phyloP scores from a whole-genome alignment of 2,797 vertebrate species.

The Artibeus lituratus region DNA sequence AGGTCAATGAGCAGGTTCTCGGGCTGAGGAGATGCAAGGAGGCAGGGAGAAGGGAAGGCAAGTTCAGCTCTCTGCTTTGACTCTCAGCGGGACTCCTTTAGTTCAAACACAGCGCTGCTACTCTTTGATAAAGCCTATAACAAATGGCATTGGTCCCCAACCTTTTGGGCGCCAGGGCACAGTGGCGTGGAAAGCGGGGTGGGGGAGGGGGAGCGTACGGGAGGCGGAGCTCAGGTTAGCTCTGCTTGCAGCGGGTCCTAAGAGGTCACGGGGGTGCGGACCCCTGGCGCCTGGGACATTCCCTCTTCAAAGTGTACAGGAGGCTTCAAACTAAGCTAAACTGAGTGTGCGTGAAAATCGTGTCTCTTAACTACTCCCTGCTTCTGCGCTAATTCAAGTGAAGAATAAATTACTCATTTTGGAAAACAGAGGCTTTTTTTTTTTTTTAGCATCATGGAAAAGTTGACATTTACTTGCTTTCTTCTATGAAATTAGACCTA shows the following conservation, averaged over 20 bases:
- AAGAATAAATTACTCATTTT: neutral
- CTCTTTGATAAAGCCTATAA: neutral
- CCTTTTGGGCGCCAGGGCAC: too few relatives aligned
- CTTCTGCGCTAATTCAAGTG: neutral
- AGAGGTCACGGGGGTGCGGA: too few relatives aligned
- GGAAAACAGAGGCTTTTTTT: neutral
- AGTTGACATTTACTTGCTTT: neutral
- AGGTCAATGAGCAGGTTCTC: slow-evolving; percentile 98
- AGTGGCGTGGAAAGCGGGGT: too few relatives aligned
- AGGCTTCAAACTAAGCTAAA: neutral
- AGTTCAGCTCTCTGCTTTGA: neutral
- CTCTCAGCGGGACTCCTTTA: neutral
- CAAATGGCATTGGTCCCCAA: too few relatives aligned
- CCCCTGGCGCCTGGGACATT: neutral
- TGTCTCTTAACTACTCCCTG: neutral
- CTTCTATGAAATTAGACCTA: neutral
- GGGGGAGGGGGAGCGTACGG: too few relatives aligned
- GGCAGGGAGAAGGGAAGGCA: slow-evolving; percentile 16
- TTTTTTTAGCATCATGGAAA: neutral
- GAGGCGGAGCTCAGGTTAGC: too few relatives aligned
- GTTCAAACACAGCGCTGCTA: neutral
- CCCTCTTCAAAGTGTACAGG: neutral
- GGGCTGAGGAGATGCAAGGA: slow-evolving; percentile 83
- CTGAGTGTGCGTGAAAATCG: neutral
- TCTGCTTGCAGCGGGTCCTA: too few relatives aligned